Evolutionary conservation across 2,888 invertebrate species (phyloP), one percentile per base, ranked within the genome.

Genomic region (Holacanthella duospinosa): DNA sequence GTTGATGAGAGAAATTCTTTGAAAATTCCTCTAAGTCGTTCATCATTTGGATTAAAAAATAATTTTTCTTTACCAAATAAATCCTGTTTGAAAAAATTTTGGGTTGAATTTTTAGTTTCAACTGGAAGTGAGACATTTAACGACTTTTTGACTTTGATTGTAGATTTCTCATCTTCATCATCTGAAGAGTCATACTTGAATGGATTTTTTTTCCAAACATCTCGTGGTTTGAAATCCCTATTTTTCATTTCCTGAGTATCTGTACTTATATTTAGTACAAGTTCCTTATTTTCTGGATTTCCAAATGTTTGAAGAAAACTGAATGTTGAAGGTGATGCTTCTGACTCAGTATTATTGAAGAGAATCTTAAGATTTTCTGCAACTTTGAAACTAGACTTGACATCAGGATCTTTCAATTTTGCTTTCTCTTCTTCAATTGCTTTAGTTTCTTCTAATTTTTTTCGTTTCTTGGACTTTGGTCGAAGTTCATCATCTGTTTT

Each of bases 111-210:
- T 55, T 29, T 55, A n/a, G 27, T 6, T n/a, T 6, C 36, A n/a
- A n/a, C n/a, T n/a, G n/a, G n/a, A n/a, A n/a, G n/a, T n/a, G n/a
- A n/a, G n/a, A n/a, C n/a, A n/a, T n/a, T n/a, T n/a, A n/a, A n/a
- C n/a, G n/a, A n/a, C n/a, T n/a, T n/a, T 12, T 61, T 61, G 29
- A 25, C 3, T 4, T 24, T 24, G 25, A 29, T 62, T 12, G 60
- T 55, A 12, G 44, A 36, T 6, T 67, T 66, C 3, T 65, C 69
- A 27, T 66, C 68, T 55, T 67, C 67, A 44, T 68, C 68, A 43
- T 71, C 71, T 1, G 70, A 70, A 2, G 72, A 72, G 29, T 72
- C 72, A 36, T 72, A 72, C 29, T 68, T 66, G 60, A 72, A 72
- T 4, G 72, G 72, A 59, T 72, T 72, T 1, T 67, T 64, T 24